Evolutionary conservation across 2,797 vertebrate genomes (phyloP).

Genomic region (Pachyuromys duprasi): DNA sequence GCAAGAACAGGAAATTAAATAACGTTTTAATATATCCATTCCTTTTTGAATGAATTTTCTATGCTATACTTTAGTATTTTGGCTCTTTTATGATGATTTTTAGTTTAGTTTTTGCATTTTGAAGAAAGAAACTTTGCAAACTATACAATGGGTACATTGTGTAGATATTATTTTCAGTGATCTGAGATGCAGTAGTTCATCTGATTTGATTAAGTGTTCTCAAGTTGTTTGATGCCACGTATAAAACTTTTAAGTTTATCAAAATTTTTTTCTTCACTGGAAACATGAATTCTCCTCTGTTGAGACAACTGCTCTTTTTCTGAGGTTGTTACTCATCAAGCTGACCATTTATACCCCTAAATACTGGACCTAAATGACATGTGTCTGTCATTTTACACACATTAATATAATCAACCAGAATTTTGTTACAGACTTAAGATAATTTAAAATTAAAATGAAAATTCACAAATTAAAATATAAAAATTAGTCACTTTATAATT

Average conservation of each 20-base stretch:
- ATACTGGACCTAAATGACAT: constrained; percentile 12
- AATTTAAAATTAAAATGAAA: neutral
- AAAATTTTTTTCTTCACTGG: neutral
- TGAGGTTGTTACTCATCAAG: constrained; percentile 27
- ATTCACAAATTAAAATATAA: constrained; percentile 45
- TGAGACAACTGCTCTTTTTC: neutral
- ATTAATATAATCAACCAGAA: constrained; percentile 7
- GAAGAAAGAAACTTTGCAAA: neutral
- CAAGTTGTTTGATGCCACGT: neutral
- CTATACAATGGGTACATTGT: neutral
- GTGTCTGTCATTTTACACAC: neutral
- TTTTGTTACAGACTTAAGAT: constrained; percentile 29
- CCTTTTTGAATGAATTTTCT: neutral
- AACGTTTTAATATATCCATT: neutral
- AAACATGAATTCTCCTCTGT: neutral
- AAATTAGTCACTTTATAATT: neutral
- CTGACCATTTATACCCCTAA: neutral
- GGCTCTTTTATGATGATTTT: neutral
- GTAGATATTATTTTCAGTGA: neutral
- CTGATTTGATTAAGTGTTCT: neutral
- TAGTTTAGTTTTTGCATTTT: neutral
- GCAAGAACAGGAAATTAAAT: neutral
- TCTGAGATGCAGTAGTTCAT: neutral
- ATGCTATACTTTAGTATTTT: neutral
- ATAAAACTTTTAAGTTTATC: neutral